Conservation (phyloP, 2,113 vertebrate species). For the Neopipo cinnamomea region DNA sequence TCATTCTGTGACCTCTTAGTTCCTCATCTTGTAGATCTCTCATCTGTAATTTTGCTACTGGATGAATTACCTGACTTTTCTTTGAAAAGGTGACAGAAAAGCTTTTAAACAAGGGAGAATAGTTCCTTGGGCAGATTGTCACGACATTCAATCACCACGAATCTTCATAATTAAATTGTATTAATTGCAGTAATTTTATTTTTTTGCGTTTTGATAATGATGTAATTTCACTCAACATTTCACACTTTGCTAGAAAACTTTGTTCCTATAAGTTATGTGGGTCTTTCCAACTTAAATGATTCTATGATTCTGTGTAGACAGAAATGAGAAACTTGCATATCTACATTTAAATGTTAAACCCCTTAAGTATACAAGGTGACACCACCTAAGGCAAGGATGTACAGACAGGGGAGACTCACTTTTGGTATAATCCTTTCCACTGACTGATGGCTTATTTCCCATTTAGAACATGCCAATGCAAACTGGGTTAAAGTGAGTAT, state of each 20-base stretch:
- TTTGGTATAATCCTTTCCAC: neutral
- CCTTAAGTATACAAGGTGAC: neutral
- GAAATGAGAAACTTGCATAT: neutral
- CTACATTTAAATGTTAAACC: neutral
- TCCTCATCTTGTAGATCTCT: neutral
- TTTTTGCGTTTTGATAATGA: neutral
- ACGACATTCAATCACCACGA: neutral
- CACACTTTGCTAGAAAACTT: neutral
- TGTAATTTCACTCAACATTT: neutral
- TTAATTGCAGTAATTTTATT: slow-evolving; percentile 12
- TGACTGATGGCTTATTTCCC: neutral
- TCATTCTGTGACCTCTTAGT: neutral
- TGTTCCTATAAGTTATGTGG: neutral
- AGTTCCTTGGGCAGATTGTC: neutral
- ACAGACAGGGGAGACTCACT: neutral
- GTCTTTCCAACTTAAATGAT: neutral
- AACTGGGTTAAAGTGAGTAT: neutral
- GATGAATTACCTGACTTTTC: neutral
- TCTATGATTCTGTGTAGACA: neutral
- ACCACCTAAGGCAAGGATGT: neutral
- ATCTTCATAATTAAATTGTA: neutral
- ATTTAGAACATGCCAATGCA: neutral
- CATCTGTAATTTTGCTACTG: neutral
- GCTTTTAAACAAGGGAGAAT: neutral
- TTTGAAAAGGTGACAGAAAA: neutral